Percentiles rank a stretch among this genome's conserved stretches.
These are phyloP conservation scores for Sebastes ruberrimus DNA, from an alignment of 2,797 vertebrate species.

Conservation along the genomic window DNA sequence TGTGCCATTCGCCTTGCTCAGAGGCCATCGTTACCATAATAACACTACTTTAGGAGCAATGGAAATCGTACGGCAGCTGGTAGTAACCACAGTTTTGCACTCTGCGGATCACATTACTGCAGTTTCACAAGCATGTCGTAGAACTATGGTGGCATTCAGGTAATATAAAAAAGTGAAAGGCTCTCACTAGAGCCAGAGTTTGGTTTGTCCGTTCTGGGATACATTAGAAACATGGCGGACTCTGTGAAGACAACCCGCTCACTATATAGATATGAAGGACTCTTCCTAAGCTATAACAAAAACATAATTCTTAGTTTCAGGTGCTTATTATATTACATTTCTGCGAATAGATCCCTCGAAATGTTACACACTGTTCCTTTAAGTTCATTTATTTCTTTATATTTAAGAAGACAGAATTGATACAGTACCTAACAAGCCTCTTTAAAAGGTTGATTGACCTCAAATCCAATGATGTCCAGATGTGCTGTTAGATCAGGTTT, in stretches of 20 bases:
- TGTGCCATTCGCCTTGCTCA: too few species aligned
- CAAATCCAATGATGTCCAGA: not conserved
- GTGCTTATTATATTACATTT: too few species aligned
- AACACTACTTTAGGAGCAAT: not conserved
- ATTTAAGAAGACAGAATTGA: not conserved
- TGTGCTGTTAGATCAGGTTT: not conserved
- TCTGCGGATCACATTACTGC: rapidly evolving
- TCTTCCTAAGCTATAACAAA: rapidly evolving
- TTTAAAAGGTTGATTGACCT: not conserved
- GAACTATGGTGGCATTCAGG: not conserved
- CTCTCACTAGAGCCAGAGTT: not conserved
- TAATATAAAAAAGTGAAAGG: rapidly evolving
- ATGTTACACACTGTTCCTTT: not conserved
- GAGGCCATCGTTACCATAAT: not conserved
- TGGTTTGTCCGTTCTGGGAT: rapidly evolving
- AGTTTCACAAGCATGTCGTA: not conserved
- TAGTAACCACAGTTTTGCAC: rapidly evolving
- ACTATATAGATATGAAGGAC: not conserved
- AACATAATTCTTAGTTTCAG: not conserved
- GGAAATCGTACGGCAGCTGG: not conserved
- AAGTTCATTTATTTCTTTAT: not conserved
- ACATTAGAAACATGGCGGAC: not conserved
- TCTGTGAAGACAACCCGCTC: too few species aligned
- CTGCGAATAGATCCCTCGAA: rapidly evolving
- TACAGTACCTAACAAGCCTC: not conserved